Evolutionary conservation across 2,113 vertebrate genomes (phyloP).

Genomic region (Prionailurus bengalensis): DNA sequence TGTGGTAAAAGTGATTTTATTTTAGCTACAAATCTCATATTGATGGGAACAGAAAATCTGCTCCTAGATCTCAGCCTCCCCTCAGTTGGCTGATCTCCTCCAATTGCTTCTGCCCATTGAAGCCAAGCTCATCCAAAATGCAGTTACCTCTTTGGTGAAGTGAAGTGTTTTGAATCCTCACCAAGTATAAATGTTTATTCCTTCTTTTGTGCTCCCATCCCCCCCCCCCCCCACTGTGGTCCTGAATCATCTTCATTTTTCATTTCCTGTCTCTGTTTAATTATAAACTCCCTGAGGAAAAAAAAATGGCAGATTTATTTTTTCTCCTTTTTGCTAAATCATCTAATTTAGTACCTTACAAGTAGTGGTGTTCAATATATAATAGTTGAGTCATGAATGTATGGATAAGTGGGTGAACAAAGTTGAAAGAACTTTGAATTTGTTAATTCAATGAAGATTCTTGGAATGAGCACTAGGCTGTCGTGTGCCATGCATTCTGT

Average conservation of each 20-base stretch:
- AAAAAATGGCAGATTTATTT: background rate
- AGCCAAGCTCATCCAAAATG: background rate
- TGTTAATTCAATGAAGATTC: background rate
- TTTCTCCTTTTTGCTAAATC: background rate
- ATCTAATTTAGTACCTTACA: background rate
- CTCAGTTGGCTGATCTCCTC: background rate
- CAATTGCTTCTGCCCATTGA: background rate
- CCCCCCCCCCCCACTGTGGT: background rate
- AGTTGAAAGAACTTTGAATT: background rate
- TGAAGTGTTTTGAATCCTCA: background rate
- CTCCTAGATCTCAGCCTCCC: background rate
- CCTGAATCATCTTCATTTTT: background rate
- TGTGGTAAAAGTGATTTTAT: conserved; percentile 39
- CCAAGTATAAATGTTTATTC: background rate
- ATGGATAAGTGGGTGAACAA: background rate
- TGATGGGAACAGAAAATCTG: conserved; percentile 3
- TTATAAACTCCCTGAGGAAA: background rate
- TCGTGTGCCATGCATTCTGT: background rate
- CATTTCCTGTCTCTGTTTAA: background rate
- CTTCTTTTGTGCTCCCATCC: background rate
- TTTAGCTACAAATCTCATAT: conserved; percentile 50
- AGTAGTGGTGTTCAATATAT: background rate
- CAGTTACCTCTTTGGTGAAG: background rate
- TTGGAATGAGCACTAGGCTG: background rate
- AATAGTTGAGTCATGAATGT: background rate